These are phyloP conservation scores for Pogonomyrmex californicus DNA, from an alignment of 1,140 invertebrate genomes.

Conservation along the genomic window DNA sequence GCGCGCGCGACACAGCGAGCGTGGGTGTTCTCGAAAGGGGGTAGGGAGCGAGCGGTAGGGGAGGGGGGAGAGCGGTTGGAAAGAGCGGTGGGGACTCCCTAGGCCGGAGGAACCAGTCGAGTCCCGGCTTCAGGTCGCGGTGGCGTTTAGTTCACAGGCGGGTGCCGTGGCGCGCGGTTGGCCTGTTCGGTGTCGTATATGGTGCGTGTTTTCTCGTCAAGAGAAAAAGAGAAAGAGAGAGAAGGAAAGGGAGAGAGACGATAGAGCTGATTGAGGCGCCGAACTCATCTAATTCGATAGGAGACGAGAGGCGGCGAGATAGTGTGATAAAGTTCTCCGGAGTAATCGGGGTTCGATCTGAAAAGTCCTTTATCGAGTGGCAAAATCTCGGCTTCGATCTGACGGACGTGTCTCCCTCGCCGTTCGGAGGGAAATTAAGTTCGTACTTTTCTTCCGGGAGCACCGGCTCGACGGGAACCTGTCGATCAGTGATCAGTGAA, in stretches of 20 bases:
- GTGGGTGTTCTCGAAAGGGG: conserved; percentile 54
- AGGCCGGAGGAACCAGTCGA: conserved; percentile 81
- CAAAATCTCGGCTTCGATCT: conserved; percentile 4
- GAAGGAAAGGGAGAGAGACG: background rate
- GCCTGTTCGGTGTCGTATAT: conserved; percentile 44
- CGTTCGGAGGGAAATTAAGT: background rate
- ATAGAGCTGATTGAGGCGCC: background rate
- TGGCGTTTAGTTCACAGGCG: conserved; percentile 84
- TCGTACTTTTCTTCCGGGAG: background rate
- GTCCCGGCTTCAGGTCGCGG: conserved; percentile 84
- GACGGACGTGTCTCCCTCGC: background rate
- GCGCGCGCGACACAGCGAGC: conserved; percentile 70
- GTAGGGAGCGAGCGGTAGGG: conserved; percentile 8
- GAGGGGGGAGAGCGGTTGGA: background rate
- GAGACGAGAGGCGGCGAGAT: background rate
- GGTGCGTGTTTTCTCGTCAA: conserved; percentile 33
- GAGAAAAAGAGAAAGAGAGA: background rate
- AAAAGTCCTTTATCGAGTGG: background rate
- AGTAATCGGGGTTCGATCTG: background rate
- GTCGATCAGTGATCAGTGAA: conserved; percentile 23
- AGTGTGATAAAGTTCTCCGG: conserved; percentile 1
- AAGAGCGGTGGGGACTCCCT: conserved; percentile 51
- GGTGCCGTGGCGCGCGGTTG: conserved; percentile 81
- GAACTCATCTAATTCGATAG: background rate
- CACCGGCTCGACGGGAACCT: background rate